Evolutionary conservation across 1,140 invertebrate genomes (phyloP).

Genomic region (Bombus confusus): DNA sequence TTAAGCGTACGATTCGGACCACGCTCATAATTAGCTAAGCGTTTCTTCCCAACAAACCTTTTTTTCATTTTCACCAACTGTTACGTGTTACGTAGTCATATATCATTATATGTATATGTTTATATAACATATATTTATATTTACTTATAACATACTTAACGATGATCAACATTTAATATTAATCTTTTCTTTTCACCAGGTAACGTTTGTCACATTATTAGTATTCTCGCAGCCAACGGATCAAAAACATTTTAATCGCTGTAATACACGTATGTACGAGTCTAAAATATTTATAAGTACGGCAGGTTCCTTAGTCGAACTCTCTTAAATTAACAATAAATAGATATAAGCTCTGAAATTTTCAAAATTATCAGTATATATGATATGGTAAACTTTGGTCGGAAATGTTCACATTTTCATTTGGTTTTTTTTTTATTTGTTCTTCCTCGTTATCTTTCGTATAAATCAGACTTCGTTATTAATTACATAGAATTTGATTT

Average conservation of each 20-base stretch:
- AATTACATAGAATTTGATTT: neutral
- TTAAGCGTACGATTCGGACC: constrained; percentile 71
- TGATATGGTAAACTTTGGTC: constrained; percentile 63
- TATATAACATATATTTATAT: constrained; percentile 53
- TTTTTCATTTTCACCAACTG: constrained; percentile 17
- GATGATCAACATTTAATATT: constrained; percentile 59
- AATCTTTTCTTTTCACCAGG: constrained; percentile 1
- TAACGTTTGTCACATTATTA: constrained; percentile 24
- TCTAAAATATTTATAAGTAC: constrained; percentile 43
- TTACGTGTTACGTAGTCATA: constrained; percentile 41
- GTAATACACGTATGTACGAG: constrained; percentile 14
- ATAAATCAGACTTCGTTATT: constrained; percentile 14
- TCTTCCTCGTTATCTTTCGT: neutral
- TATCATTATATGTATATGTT: constrained; percentile 26
- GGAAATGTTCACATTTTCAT: constrained; percentile 40
- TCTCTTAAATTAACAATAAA: constrained; percentile 46
- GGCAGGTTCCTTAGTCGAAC: constrained; percentile 48
- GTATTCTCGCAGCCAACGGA: constrained; percentile 22
- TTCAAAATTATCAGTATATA: constrained; percentile 49
- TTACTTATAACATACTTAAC: constrained; percentile 45
- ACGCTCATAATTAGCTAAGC: constrained; percentile 58
- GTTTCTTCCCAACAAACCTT: constrained; percentile 59
- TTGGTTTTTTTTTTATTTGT: neutral
- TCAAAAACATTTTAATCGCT: constrained; percentile 45
- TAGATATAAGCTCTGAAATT: constrained; percentile 40